Conservation (phyloP, 2,797 vertebrate genomes). For the Lepilemur ruficaudatus region DNA sequence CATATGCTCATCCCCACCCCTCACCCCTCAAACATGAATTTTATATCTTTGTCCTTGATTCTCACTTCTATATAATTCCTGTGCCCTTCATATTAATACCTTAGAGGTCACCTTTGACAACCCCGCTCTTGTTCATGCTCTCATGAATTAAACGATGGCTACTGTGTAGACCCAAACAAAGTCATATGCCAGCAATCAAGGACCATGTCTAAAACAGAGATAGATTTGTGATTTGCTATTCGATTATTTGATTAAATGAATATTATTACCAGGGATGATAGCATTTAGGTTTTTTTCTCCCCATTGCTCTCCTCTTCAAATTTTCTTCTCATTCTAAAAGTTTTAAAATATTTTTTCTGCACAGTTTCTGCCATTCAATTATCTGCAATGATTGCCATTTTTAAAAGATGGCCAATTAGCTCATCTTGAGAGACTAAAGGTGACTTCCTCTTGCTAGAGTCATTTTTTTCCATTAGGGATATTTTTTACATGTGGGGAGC, state of each 20-base stretch:
- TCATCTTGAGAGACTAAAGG: background rate
- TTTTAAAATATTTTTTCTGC: background rate
- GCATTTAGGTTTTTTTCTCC: background rate
- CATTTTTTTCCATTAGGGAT: background rate
- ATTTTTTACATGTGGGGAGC: background rate
- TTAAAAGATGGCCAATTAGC: background rate
- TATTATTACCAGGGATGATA: background rate
- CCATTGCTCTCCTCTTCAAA: background rate
- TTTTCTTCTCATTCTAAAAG: background rate
- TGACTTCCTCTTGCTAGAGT: background rate
- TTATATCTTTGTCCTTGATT: background rate
- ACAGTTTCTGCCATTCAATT: background rate
- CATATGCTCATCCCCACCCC: too few relatives aligned
- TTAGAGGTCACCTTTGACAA: background rate
- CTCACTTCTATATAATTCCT: background rate
- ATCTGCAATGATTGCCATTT: background rate
- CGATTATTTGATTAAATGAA: background rate
- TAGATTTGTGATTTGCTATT: background rate
- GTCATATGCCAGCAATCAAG: background rate
- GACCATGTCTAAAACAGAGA: slow-evolving; percentile 22
- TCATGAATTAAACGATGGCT: background rate
- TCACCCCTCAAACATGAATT: background rate
- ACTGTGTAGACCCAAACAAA: background rate
- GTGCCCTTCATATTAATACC: background rate
- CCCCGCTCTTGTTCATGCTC: background rate